Evolutionary conservation across 2,113 vertebrate genomes (phyloP), one percentile per base, ranked within the genome.

Genomic region (Tetraodon nigroviridis): DNA sequence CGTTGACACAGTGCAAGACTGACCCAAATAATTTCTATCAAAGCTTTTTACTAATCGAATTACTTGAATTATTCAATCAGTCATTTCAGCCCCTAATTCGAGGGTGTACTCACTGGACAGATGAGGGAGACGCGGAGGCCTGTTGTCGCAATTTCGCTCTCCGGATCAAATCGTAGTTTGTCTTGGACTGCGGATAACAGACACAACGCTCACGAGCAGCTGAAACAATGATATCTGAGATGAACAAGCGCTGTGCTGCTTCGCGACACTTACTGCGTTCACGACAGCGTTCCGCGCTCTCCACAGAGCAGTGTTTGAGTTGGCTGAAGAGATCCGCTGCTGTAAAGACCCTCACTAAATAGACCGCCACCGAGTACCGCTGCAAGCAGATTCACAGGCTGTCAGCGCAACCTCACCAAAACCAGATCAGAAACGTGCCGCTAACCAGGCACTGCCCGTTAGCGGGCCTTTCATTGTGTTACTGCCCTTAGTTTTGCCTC

Each of bases 91-190:
- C 24, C 24, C 24, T 27, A 27, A 27, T 6, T 6, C 24, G 32
- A 37, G 13, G 1, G 19, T 20, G 20, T 45, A 88, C 95, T 92
- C 89, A 99, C 97, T 19, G 96, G 96, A 68, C 97, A 99, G 81
- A 99, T 97, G 14, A 99, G 93, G 40, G 97, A 99, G 17, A 99
- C 96, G 7, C 97, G 86, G 32, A 99, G 93, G 0, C 97, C 96
- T 0, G 97, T 99, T 70, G 97, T 99, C 13, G 97, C 94, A 0
- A 99, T 97, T 86, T 99, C 97, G 1, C 96, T 98, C 84, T 99
- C 97, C 0, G 97, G 97, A 70, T 99, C 97, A 78, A 96, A 91
- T 14, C 95, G 94, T 45, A 99, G 85, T 86, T 99, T 99, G 87
- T 99, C 96, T 70, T 95, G 95, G 61, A 99, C 97, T 99, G 59